Evolutionary conservation across 37 sponge, comb jelly and placozoan genomes (phyloP), one percentile per base, ranked within the genome.

Genomic region (Tethya wilhelma): DNA sequence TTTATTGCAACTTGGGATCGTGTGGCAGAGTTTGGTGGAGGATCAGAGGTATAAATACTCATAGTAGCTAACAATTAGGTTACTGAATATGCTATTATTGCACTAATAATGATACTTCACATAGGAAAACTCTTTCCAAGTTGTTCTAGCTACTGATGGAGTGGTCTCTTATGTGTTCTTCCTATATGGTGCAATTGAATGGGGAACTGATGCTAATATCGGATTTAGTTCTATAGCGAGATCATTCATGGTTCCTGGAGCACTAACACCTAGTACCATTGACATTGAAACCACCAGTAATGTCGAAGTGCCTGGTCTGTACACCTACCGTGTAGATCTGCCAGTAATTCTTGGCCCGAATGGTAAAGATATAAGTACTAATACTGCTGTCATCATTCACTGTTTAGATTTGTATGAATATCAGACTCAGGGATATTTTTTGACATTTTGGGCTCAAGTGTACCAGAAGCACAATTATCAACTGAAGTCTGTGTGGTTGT

Each of bases 201-300:
- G 74, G 74, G 74, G 74, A 12, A 22, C 8, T 34, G 38, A 53
- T 7, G 58, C 58, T 9, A 74, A 74, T 29, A 74, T 74, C 14
- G 74, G 74, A n/a, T 74, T 74, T 58, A 74, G 57, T 32, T 53
- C 57, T 62, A 44, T 62, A 30, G 42, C 37, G 29, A 76, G 77
- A 36, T 76, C 77, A 3, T 76, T 76, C 63, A 62, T 14, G 12
- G 40, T 76, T 1, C 77, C 77, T 12, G 77, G 64, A 63, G 77
- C 63, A 39, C 77, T 76, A 30, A 76, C 77, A 30, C 25, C 39
- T 3, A 31, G 28, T 36, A 44, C 77, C 22, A 19, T 11, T 25
- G 43, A 76, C 44, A 59, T 76, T 40, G 77, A 76, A 44, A 76
- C 63, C 44, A 63, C 64, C 30, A 63, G 63, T 12, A 76, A 76